phyloP scores from a whole-genome alignment of 1,140 invertebrate genomes.

The Zaprionus ghesquierei region DNA sequence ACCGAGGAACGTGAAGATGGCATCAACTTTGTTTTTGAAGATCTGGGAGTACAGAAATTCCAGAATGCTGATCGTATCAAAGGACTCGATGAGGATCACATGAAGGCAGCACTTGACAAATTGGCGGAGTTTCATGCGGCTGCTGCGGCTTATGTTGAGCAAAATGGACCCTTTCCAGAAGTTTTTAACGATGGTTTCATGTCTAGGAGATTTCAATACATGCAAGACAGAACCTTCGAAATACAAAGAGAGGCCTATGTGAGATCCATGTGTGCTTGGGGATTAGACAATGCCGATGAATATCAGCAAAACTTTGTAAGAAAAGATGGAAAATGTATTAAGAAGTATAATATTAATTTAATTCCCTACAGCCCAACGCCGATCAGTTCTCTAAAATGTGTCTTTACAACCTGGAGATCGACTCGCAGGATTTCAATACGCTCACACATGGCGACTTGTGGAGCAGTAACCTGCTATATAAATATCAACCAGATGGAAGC shows the following conservation, averaged over 20 bases:
- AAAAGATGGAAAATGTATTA: too few relatives aligned
- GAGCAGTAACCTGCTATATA: constrained; percentile 80
- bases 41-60: constrained; percentile 29
- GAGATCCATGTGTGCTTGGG: constrained; percentile 51
- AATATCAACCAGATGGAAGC: constrained; percentile 52
- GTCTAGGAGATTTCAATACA: background rate
- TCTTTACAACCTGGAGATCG: constrained; percentile 11
- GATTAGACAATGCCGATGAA: constrained; percentile 42
- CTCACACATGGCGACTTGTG: constrained; percentile 86
- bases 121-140: constrained; percentile 85
- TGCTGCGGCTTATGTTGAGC: constrained; percentile 68
- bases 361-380: constrained; percentile 34
- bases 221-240: constrained; percentile 12
- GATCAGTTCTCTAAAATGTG: constrained; percentile 45
- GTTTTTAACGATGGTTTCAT: constrained; percentile 54
- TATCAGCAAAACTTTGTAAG: constrained; percentile 57
- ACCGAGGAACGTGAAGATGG: constrained; percentile 29
- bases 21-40: constrained; percentile 60
- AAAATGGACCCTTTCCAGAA: constrained; percentile 45
- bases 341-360: background rate
- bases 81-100: constrained; percentile 84
- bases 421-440: constrained; percentile 84
- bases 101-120: constrained; percentile 82
- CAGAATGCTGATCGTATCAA: constrained; percentile 81
- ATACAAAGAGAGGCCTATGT: constrained; percentile 23